Base-by-base conservation (phyloP, 2,113 vertebrate genomes). In the Dasyornis broadbenti region DNA sequence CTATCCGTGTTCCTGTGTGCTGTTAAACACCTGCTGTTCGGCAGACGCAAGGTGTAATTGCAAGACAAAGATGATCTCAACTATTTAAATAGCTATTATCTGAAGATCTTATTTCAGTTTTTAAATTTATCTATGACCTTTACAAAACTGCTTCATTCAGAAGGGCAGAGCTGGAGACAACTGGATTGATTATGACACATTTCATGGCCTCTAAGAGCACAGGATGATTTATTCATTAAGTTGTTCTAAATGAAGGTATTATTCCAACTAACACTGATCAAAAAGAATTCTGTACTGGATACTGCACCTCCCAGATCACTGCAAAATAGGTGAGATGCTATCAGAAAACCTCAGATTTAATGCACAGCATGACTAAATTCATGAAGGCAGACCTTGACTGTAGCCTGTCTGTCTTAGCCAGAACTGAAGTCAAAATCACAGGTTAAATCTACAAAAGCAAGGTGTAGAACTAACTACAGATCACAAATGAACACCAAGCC, bases 401-500 rank as follows among this genome's bases (percentile, higher is more conserved):
- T 66, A 78, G 40, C 22, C 80, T 8, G 19, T 40, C 33, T 33
- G 31, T 33, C 63, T 81, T 14, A 90, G 47, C 75, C 64, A 90
- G 33, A 88, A 63, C 39, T 81, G 6, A 57, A 92, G 70, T 39
- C 0, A 91, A 35, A 73, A 64, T 33, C 45, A 18, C 31, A 78
- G 0, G 4, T 82, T 59, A 94, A 45, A 79, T 42, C 86, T 86
- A 84, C 54, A 96, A 31, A 91, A 88, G 64, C 37, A 35, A 42
- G 68, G 65, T 31, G 47, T 35, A 20, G 47, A 88, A 69, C 83
- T 86, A 96, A 72, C 89, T 85, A 94, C 1, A 21, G 81, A 57
- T 45, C 76, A 89, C 66, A 92, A 75, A 82, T 0, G 2, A 75
- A 60, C 66, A 96, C 87, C 95, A 86, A 96, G 70, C 96, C 94